A percentile compares a stretch with the other conserved stretches of the same genome.
These are phyloP conservation scores for Furcula furcula DNA, from an alignment of 2,888 invertebrate genomes.

Conservation along the genomic window DNA sequence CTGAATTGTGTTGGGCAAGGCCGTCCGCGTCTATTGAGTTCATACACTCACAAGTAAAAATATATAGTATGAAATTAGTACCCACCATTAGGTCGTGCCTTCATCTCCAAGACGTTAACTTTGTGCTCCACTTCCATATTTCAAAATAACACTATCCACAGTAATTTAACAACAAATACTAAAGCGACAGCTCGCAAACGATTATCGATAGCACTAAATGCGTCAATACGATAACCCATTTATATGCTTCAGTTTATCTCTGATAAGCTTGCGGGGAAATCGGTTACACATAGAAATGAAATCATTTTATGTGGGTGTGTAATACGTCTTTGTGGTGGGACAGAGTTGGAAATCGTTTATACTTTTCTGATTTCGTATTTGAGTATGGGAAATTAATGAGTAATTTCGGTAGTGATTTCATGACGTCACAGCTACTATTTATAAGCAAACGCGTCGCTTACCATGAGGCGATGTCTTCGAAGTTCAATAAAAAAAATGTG, in stretches of 20 bases:
- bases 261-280: slow-evolving; percentile 43
- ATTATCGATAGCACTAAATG: slow-evolving; percentile 53
- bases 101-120: slow-evolving; percentile 45
- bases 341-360: neutral
- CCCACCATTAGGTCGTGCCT: slow-evolving; percentile 36
- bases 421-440: no score
- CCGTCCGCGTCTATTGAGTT: no score
- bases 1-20: no score
- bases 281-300: neutral
- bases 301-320: no score
- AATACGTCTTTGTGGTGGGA: neutral
- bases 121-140: slow-evolving; percentile 37
- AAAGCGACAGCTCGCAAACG: slow-evolving; percentile 9
- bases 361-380: no score
- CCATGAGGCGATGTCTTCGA: no score
- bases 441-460: no score
- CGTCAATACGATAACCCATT: slow-evolving; percentile 67
- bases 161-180: slow-evolving; percentile 1
- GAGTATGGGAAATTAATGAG: no score
- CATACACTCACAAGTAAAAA: no score
- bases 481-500: no score
- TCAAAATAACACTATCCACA: slow-evolving; percentile 8
- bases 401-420: no score
- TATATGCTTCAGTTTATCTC: slow-evolving; percentile 45
- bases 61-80: neutral